These are phyloP conservation scores for Austrofundulus limnaeus DNA, from an alignment of 2,113 vertebrate genomes.

Conservation along the genomic window DNA sequence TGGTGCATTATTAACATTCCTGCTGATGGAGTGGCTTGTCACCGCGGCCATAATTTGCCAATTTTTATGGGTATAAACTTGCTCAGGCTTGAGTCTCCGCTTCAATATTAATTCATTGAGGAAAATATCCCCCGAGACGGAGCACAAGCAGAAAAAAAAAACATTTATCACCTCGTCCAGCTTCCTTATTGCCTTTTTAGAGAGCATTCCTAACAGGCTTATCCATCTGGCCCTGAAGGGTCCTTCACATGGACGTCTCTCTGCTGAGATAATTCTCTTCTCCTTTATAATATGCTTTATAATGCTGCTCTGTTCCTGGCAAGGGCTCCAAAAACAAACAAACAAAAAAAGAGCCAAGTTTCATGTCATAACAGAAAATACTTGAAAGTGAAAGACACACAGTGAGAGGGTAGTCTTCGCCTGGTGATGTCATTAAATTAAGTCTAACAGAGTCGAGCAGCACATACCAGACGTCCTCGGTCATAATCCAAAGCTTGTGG, in stretches of 20 bases:
- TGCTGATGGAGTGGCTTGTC: constrained; percentile 74
- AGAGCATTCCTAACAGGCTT: constrained; percentile 69
- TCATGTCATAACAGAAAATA: constrained; percentile 8
- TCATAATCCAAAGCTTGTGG: constrained; percentile 55
- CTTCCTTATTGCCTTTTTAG: constrained; percentile 65
- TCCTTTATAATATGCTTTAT: constrained; percentile 40
- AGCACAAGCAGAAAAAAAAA: constrained; percentile 46
- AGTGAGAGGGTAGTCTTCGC: constrained; percentile 31
- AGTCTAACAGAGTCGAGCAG: constrained; percentile 32
- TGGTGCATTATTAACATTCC: constrained; percentile 71
- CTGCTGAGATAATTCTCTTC: constrained; percentile 55
- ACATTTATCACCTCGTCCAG: constrained; percentile 66
- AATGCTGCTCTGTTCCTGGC: constrained; percentile 11
- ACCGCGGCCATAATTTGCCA: constrained; percentile 74
- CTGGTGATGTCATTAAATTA: constrained; percentile 52
- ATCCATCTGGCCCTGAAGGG: constrained; percentile 64
- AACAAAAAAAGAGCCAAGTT: background rate
- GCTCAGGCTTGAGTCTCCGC: constrained; percentile 41
- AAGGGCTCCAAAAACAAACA: background rate
- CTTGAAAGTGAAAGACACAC: constrained; percentile 16
- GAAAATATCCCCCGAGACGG: constrained; percentile 59
- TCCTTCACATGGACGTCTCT: constrained; percentile 48
- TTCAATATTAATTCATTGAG: constrained; percentile 76
- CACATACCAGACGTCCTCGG: constrained; percentile 62
- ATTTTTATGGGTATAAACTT: constrained; percentile 76